Evolutionary conservation across 1,140 invertebrate genomes (phyloP).

Genomic region (Whitmania pigra): DNA sequence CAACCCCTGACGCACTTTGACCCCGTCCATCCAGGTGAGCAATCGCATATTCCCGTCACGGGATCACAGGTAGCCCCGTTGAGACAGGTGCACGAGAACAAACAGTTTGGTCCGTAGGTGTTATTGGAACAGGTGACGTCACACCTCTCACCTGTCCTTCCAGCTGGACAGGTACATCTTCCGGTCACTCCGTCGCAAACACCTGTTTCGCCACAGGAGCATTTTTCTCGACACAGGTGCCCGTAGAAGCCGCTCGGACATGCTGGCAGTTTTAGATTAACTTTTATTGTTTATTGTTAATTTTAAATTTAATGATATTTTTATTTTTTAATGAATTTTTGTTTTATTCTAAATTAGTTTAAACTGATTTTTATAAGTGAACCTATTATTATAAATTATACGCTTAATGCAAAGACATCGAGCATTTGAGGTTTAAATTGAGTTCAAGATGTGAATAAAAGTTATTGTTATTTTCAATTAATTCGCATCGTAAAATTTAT

Average conservation of each 20-base stretch:
- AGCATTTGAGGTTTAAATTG: no score
- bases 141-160: constrained; percentile 32
- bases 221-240: neutral
- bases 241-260: constrained; percentile 11
- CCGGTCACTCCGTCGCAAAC: constrained; percentile 17
- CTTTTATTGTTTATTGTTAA: no score
- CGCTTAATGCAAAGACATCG: no score
- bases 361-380: no score
- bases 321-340: no score
- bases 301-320: no score
- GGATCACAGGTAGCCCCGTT: constrained; percentile 70
- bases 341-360: no score
- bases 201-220: neutral
- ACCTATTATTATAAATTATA: no score
- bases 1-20: constrained; percentile 51
- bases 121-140: constrained; percentile 54
- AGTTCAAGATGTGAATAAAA: no score
- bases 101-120: constrained; percentile 60
- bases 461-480: no score
- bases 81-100: constrained; percentile 55
- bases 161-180: constrained; percentile 34
- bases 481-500: no score
- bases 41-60: constrained; percentile 63
- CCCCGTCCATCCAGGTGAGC: constrained; percentile 63
- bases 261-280: constrained; percentile 8